Evolutionary conservation across 2,113 vertebrate species (phyloP), one percentile per base, ranked within the genome.

Genomic region (Pantherophis guttatus): DNA sequence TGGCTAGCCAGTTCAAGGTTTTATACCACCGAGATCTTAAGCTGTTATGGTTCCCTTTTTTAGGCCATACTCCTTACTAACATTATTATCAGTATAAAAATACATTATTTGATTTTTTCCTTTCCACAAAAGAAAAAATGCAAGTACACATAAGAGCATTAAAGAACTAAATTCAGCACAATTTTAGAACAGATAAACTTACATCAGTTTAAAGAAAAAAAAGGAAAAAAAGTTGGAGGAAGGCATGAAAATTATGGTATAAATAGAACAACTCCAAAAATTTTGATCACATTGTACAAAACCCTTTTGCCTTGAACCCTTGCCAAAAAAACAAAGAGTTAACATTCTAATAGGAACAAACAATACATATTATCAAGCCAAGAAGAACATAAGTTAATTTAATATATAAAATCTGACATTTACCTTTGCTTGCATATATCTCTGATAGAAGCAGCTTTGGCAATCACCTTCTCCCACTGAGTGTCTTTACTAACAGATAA

Each of bases 381-480:
- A 81, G 33, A 81, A 39, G 33, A 81, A 81, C 33, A 9, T 44
- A 44, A 44, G 33, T 17, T 44, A 81, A 44, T 81, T 81, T 81
- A 81, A 81, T 33, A 8, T 81, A 81, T 1, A 3, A 81, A 81
- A 81, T 11, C 23, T 59, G 44, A 23, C 23, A 9, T 24, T 96
- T 95, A 99, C 99, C 99, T 99, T 92, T 98, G 98, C 89, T 95
- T 99, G 96, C 99, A 99, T 95, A 99, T 97, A 95, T 99, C 99
- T 95, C 98, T 97, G 96, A 99, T 96, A 23, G 98, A 99, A 81
- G 99, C 98, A 26, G 99, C 98, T 96, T 98, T 98, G 92, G 99
- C 98, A 90, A 99, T 97, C 53, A 98, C 92, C 93, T 98, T 99
- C 95, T 99, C 99, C 99, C 99, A 99, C 0, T 98, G 99, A 33